These are phyloP conservation scores for Sebastes schlegelii DNA, from an alignment of 2,113 vertebrate genomes.

Conservation along the genomic window DNA sequence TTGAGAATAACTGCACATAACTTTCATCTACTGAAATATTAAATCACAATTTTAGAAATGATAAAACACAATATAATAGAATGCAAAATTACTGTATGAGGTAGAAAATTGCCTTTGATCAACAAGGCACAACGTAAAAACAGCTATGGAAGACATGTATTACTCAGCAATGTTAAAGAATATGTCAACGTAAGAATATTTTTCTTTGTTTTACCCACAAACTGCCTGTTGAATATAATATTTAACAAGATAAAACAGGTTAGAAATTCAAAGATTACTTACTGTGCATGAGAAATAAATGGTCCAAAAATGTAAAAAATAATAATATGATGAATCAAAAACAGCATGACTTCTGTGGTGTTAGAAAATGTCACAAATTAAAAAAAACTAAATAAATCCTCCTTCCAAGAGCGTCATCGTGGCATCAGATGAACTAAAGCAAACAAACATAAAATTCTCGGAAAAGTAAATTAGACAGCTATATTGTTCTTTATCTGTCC, in stretches of 20 bases:
- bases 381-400: neutral
- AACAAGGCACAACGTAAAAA: constrained; percentile 10
- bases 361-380: neutral
- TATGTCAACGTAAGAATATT: neutral
- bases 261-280: constrained; percentile 50
- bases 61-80: neutral
- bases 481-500: neutral
- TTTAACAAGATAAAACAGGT: neutral
- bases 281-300: constrained; percentile 48
- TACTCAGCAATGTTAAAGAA: neutral
- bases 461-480: constrained; percentile 8
- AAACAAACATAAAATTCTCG: neutral
- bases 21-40: neutral
- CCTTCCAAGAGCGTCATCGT: constrained; percentile 9
- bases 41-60: neutral
- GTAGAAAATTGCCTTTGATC: neutral
- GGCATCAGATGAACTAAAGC: constrained; percentile 11
- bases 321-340: neutral
- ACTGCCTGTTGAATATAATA: neutral
- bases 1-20: neutral
- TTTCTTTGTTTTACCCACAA: constrained; percentile 3
- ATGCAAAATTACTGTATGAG: neutral
- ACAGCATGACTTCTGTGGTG: neutral
- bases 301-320: constrained; percentile 19
- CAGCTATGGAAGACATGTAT: neutral